Conservation (phyloP, 2,797 vertebrate species). For the Amblyraja radiata region DNA sequence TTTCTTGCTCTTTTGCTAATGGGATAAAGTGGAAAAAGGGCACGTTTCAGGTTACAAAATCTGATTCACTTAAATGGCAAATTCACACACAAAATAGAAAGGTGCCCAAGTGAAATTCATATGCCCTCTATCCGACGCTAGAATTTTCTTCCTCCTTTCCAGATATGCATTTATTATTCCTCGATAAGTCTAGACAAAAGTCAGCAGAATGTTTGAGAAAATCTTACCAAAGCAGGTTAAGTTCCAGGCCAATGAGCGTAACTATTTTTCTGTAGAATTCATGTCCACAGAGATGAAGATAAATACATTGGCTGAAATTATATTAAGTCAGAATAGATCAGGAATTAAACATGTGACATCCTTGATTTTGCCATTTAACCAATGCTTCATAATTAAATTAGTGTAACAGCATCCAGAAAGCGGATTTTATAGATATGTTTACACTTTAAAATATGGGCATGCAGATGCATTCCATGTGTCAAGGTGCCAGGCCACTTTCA, state of each 20-base stretch:
- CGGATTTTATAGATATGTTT: background rate
- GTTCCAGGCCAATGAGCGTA: background rate
- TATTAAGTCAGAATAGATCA: background rate
- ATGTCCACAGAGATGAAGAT: background rate
- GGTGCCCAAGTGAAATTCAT: background rate
- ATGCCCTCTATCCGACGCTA: background rate
- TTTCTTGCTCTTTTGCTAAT: background rate
- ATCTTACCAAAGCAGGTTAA: background rate
- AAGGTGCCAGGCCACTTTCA: background rate
- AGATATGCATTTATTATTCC: background rate
- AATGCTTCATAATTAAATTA: background rate
- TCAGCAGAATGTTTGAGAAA: background rate
- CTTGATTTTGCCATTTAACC: background rate
- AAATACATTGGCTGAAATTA: background rate
- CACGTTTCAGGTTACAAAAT: background rate
- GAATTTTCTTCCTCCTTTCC: background rate
- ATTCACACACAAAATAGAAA: background rate
- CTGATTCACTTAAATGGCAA: background rate
- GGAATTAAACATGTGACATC: background rate
- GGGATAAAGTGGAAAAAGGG: background rate
- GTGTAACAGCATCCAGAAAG: background rate
- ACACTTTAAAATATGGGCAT: background rate
- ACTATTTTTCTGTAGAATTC: background rate
- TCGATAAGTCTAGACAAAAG: background rate
- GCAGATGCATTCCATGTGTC: background rate